Conservation (phyloP, 1,140 invertebrate species). For the Meloidogyne exigua region DNA sequence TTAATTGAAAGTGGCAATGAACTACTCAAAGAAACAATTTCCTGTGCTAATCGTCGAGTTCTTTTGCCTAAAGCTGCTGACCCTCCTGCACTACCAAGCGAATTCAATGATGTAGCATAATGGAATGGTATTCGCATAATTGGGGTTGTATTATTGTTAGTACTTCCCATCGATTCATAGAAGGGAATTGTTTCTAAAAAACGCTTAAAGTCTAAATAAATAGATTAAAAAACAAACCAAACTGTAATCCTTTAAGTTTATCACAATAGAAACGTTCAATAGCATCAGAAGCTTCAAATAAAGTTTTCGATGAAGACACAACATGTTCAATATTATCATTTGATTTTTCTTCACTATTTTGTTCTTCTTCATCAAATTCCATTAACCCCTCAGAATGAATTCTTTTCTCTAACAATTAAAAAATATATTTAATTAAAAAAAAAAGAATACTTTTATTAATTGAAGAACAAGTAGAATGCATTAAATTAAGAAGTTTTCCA, state of each 20-base stretch:
- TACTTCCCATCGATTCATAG: constrained; percentile 16
- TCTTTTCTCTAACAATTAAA: constrained; percentile 2
- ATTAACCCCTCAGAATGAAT: neutral
- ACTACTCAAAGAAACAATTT: constrained; percentile 85
- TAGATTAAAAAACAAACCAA: constrained; percentile 29
- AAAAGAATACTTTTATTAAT: constrained; percentile 31
- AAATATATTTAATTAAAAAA: neutral
- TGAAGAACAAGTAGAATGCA: constrained; percentile 16
- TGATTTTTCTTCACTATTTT: neutral
- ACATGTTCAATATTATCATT: constrained; percentile 5
- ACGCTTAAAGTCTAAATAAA: constrained; percentile 1
- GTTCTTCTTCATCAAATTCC: constrained; percentile 13
- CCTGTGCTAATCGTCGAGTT: constrained; percentile 86
- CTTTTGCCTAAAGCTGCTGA: constrained; percentile 75
- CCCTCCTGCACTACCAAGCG: constrained; percentile 75
- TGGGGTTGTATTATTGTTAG: constrained; percentile 6
- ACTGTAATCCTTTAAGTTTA: constrained; percentile 31
- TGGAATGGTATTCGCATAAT: constrained; percentile 75
- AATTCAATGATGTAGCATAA: constrained; percentile 75
- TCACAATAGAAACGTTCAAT: constrained; percentile 20
- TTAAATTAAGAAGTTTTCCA: constrained; percentile 20
- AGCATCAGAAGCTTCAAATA: neutral
- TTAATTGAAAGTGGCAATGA: constrained; percentile 86
- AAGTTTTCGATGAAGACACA: neutral
- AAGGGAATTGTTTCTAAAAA: constrained; percentile 39